phyloP scores from a whole-genome alignment of 2,797 vertebrate genomes.

The Poeciliopsis turneri region DNA sequence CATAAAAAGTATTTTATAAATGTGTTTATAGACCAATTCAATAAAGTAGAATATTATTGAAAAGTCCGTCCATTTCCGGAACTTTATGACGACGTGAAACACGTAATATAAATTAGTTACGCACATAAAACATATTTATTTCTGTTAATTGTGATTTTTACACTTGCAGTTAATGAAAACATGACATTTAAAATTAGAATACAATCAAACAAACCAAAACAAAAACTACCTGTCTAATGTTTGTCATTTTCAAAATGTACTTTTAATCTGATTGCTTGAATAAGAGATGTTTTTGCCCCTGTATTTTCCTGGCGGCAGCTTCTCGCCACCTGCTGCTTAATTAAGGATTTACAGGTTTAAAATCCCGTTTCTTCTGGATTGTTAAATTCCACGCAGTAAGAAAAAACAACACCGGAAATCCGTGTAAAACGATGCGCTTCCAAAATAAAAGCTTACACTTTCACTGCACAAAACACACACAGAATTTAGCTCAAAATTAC shows the following conservation, averaged over 20 bases:
- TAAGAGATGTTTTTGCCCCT: background rate
- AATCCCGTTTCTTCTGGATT: background rate
- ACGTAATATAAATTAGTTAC: too few relatives aligned
- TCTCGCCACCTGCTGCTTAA: conserved; percentile 51
- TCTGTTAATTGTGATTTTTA: too few relatives aligned
- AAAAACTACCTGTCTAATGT: too few relatives aligned
- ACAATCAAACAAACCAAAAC: too few relatives aligned
- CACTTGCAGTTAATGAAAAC: too few relatives aligned
- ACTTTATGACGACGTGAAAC: too few relatives aligned
- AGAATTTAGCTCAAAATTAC: background rate
- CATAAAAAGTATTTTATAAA: background rate
- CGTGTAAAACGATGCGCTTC: background rate
- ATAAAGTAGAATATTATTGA: too few relatives aligned
- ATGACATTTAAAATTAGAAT: too few relatives aligned
- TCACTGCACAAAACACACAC: background rate
- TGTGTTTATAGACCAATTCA: background rate
- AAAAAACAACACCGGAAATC: background rate
- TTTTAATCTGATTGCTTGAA: too few relatives aligned
- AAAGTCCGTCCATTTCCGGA: too few relatives aligned
- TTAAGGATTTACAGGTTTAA: background rate
- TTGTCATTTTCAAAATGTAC: too few relatives aligned
- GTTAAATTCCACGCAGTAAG: background rate
- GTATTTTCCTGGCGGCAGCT: background rate
- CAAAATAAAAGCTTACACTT: conserved; percentile 6
- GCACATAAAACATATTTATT: too few relatives aligned